These are phyloP conservation scores for Caenorhabditis sinica DNA, from an alignment of 2,888 invertebrate genomes.

Conservation along the genomic window DNA sequence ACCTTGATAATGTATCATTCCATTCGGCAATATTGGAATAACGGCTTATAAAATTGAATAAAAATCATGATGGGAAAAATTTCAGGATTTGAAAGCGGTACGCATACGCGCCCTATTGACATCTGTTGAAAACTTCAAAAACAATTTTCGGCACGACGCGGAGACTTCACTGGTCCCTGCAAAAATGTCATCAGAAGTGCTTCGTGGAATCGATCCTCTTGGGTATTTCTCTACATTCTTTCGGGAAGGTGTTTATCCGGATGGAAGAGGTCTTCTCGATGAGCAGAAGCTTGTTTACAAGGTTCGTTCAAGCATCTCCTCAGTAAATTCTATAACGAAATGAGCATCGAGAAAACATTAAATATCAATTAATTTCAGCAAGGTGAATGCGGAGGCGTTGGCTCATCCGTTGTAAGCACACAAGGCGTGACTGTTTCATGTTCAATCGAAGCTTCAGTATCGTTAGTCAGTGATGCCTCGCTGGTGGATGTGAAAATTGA, in stretches of 20 bases:
- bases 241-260: conserved; percentile 61
- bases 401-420: conserved; percentile 67
- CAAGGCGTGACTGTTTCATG: conserved; percentile 68
- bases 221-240: conserved; percentile 66
- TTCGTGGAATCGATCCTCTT: conserved; percentile 66
- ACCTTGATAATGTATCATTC: background rate
- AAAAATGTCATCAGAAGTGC: conserved; percentile 62
- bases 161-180: background rate
- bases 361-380: conserved; percentile 47
- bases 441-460: conserved; percentile 63
- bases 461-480: conserved; percentile 57
- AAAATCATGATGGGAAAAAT: background rate
- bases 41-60: background rate
- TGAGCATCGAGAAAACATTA: too few relatives aligned
- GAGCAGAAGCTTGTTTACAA: conserved; percentile 55
- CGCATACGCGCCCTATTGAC: conserved; percentile 9
- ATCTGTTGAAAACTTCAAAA: background rate
- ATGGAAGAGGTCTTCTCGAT: conserved; percentile 54
- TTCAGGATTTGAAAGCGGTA: background rate
- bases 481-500: conserved; percentile 59
- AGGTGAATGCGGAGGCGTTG: conserved; percentile 69
- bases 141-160: background rate
- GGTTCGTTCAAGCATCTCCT: conserved; percentile 2
- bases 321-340: too few relatives aligned
- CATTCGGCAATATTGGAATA: too few relatives aligned